Base-by-base conservation (phyloP, 2,888 invertebrate species). In the Drepana falcataria region DNA sequence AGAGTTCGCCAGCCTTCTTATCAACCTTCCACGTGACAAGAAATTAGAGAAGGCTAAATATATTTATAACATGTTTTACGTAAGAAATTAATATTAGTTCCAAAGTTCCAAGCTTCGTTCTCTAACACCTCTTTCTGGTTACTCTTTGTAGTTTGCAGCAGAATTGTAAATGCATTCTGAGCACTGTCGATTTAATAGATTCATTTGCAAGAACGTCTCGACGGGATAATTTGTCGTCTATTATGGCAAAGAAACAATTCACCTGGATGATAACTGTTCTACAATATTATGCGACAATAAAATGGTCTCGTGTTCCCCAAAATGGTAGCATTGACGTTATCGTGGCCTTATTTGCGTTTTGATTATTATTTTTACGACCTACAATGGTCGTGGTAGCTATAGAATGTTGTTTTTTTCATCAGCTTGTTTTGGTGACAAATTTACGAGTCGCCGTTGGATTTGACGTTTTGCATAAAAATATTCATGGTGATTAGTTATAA, bases 261-360 rank as follows among this genome's bases (percentile, higher is more conserved):
- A 66, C 68, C 64, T 59, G 58, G 55, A 59, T 65, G 68, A 69
- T 73, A 65, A 63, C 60, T 51, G 67, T 65, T 64, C 54, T 55
- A 57, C 61, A 59, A 55, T 54, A 57, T 56, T 60, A 58, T 60
- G 40, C 35, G 44, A 35, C 44, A 35, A 35, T 35, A 47, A 52
- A 35, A 48, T 48, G 7, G 47, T 51, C 34, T 52, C 47, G 44
- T 49, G 49, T 40, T 48, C 53, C 53, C 21, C 6, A 21, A 48
- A 55, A 59, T 41, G 54, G 53, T 4, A 40, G 21, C 48, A 35
- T 21, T 58, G 59, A 59, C 63, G 63, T 62, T 56, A 63, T 52
- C 55, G 54, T 52, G 48, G 51, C 56, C 59, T 58, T 55, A 64
- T 64, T 65, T 59, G 60, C 49, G 56, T 60, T 61, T 60, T 62